phyloP scores from a whole-genome alignment of 1,140 invertebrate genomes.

The Drosophila bocqueti region DNA sequence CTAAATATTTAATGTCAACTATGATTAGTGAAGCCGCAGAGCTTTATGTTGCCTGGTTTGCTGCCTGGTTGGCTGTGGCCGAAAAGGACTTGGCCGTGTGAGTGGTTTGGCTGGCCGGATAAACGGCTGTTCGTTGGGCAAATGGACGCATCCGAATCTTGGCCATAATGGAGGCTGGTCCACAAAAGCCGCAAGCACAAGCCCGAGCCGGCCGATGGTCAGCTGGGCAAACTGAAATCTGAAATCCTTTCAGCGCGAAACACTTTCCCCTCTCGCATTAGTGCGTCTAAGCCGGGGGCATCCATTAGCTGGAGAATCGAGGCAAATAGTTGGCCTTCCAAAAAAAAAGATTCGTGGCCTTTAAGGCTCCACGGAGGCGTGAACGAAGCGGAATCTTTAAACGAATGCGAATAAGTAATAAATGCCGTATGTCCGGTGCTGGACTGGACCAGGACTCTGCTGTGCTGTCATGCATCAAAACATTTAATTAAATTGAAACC shows the following conservation, averaged over 20 bases:
- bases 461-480: constrained; percentile 80
- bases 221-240: constrained; percentile 45
- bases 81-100: constrained; percentile 15
- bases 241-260: constrained; percentile 76
- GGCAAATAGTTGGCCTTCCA: constrained; percentile 55
- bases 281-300: constrained; percentile 36
- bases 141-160: constrained; percentile 46
- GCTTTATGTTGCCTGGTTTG: constrained; percentile 25
- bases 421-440: constrained; percentile 40
- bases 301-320: constrained; percentile 20
- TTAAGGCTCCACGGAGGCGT: constrained; percentile 59
- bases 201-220: constrained; percentile 25
- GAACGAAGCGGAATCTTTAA: constrained; percentile 59
- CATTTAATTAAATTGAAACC: constrained; percentile 81
- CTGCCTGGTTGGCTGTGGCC: constrained; percentile 10
- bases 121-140: constrained; percentile 40
- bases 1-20: constrained; percentile 72
- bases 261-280: constrained; percentile 59
- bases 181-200: constrained; percentile 22
- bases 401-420: constrained; percentile 71
- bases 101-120: constrained; percentile 37
- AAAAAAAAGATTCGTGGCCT: neutral
- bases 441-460: constrained; percentile 8
- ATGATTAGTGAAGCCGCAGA: constrained; percentile 48
- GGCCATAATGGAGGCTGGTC: constrained; percentile 6